Evolutionary conservation across 1,140 invertebrate species (phyloP).

Genomic region (Drosophila bocki): DNA sequence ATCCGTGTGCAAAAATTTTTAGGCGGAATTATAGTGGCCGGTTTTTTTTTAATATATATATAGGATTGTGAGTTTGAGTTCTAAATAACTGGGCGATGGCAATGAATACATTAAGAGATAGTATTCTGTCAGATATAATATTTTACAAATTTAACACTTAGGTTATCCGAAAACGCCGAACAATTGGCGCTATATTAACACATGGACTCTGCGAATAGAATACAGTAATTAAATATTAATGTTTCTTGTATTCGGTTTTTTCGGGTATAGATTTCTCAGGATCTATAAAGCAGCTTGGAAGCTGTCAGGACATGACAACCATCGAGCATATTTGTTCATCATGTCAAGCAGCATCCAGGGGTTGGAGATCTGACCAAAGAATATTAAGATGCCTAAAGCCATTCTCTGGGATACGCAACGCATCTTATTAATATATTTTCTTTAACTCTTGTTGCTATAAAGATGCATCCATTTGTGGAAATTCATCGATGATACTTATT

Average conservation of each 20-base stretch:
- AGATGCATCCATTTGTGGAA: not conserved
- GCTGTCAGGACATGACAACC: too few relatives aligned
- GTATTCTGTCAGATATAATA: not conserved
- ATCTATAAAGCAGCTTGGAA: too few relatives aligned
- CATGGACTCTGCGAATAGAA: not conserved
- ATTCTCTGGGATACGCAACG: too few relatives aligned
- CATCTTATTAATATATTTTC: not conserved
- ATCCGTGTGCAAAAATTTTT: slow-evolving; percentile 67
- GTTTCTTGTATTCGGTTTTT: not conserved
- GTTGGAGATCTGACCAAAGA: not conserved
- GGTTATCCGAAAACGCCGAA: not conserved
- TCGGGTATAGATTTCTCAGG: not conserved
- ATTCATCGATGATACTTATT: too few relatives aligned
- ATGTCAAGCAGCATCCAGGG: not conserved
- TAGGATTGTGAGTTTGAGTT: not conserved
- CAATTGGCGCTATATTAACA: not conserved
- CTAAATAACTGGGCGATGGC: not conserved
- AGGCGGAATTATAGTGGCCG: slow-evolving; percentile 26
- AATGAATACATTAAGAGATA: slow-evolving; percentile 2
- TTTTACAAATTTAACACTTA: not conserved
- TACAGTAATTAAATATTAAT: not conserved
- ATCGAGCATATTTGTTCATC: too few relatives aligned
- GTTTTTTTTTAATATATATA: slow-evolving; percentile 3
- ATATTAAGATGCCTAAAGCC: not conserved
- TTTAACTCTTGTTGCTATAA: not conserved